These are phyloP conservation scores for Halcyon chelicuti DNA, from an alignment of 2,797 vertebrate species.

Conservation along the genomic window DNA sequence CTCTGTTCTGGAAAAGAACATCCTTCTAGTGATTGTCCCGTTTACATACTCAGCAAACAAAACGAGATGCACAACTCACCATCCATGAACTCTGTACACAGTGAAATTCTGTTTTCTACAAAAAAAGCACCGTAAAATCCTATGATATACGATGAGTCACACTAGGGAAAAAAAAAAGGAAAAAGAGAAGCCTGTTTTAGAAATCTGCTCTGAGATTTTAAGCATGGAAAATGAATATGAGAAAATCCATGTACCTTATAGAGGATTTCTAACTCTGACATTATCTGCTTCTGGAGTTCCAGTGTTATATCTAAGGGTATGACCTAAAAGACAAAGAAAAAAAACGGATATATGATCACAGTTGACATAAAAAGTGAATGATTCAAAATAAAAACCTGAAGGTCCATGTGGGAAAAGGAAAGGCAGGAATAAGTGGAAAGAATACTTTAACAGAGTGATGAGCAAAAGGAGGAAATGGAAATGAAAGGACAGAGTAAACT, in stretches of 20 bases:
- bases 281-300: slow-evolving; percentile 98
- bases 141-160: slow-evolving; percentile 98
- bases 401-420: not conserved
- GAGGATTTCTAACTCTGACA: slow-evolving; percentile 98
- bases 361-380: not conserved
- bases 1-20: not conserved
- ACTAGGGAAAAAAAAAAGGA: slow-evolving; percentile 82
- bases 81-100: slow-evolving; percentile 99
- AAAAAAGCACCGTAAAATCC: slow-evolving; percentile 99
- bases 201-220: not conserved
- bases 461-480: not conserved
- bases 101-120: slow-evolving; percentile 98
- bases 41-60: not conserved
- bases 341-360: not conserved
- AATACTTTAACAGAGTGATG: not conserved
- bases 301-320: slow-evolving; percentile 97
- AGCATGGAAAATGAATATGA: not conserved
- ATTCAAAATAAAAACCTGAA: not conserved
- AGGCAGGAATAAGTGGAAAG: not conserved
- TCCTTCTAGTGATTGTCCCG: not conserved
- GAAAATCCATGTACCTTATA: slow-evolving; percentile 88
- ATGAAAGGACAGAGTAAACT: slow-evolving; percentile 31
- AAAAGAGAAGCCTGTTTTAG: slow-evolving; percentile 9
- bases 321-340: slow-evolving; percentile 81
- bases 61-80: slow-evolving; percentile 84